phyloP scores from a whole-genome alignment of 2,797 vertebrate genomes.

The Anomalospiza imberbis region DNA sequence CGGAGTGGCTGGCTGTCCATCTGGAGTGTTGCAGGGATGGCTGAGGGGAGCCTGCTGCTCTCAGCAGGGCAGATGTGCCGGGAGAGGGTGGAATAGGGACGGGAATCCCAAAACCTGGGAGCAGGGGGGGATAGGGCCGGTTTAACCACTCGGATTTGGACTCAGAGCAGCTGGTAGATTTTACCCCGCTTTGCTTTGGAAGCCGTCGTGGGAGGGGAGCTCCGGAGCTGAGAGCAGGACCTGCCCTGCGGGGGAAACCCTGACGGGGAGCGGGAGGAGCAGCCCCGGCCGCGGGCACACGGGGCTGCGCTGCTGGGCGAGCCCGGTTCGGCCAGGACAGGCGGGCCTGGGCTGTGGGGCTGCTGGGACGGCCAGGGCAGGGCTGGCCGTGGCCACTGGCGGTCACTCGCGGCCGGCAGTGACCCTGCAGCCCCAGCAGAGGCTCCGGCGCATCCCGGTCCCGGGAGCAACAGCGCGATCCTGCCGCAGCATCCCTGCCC shows the following conservation, averaged over 20 bases:
- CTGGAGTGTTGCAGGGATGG: not conserved
- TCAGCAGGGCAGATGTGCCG: not conserved
- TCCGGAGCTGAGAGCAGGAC: not conserved
- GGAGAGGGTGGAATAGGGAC: not conserved
- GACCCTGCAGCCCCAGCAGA: not conserved
- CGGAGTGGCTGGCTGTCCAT: not conserved
- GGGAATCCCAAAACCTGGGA: not conserved
- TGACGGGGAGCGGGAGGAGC: not conserved
- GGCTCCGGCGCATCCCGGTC: not conserved
- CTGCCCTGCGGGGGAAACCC: not conserved
- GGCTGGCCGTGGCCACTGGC: not conserved
- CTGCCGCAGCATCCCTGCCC: not conserved
- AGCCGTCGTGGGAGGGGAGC: not conserved
- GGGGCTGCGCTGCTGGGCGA: not conserved
- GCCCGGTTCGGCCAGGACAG: not conserved
- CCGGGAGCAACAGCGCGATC: slow-evolving; percentile 7
- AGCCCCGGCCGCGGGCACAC: not conserved
- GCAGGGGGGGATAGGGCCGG: fast-evolving
- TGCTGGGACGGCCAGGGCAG: not conserved
- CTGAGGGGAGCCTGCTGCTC: not conserved
- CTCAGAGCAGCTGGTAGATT: not conserved
- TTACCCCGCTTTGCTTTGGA: not conserved
- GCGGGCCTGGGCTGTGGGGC: not conserved
- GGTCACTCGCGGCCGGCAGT: not conserved
- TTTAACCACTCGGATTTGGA: not conserved